phyloP scores from a whole-genome alignment of 1,140 invertebrate genomes.

The Drosophila gunungcola region DNA sequence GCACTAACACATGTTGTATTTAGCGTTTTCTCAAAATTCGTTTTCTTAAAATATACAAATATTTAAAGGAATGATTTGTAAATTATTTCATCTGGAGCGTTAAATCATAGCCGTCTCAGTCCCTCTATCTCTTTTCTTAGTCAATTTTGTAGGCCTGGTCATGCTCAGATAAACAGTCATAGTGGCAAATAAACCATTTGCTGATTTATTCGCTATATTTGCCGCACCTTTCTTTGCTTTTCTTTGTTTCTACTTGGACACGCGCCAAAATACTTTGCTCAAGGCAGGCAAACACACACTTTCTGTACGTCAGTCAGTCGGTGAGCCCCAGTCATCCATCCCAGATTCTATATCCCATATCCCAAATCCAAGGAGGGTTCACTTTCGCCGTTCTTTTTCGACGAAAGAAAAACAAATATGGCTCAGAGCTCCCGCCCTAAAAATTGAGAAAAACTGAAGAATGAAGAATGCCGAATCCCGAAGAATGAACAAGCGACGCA shows the following conservation, averaged over 20 bases:
- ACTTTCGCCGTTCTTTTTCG: slow-evolving; percentile 16
- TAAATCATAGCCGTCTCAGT: not conserved
- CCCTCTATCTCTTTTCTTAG: not conserved
- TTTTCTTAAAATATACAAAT: not conserved
- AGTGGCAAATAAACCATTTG: slow-evolving; percentile 16
- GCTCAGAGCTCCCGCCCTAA: not conserved
- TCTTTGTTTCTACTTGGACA: slow-evolving; percentile 57
- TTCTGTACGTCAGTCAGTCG: slow-evolving; percentile 30
- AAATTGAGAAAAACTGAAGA: slow-evolving; percentile 2
- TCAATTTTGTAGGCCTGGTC: slow-evolving; percentile 20
- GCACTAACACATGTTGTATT: not conserved
- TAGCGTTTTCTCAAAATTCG: not conserved
- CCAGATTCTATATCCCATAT: slow-evolving; percentile 26
- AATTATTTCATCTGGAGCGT: slow-evolving; percentile 14
- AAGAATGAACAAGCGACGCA: slow-evolving; percentile 11
- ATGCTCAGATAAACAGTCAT: slow-evolving; percentile 3
- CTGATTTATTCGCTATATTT: slow-evolving; percentile 33
- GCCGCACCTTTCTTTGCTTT: slow-evolving; percentile 36
- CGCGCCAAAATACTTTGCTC: slow-evolving; percentile 57
- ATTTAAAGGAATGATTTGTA: not conserved
- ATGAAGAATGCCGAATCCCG: slow-evolving; percentile 9
- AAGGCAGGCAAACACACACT: slow-evolving; percentile 32
- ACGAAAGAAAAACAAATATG: slow-evolving; percentile 7
- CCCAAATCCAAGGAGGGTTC: slow-evolving; percentile 1
- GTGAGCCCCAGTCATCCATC: slow-evolving; percentile 24